Conservation (phyloP, 2,113 vertebrate genomes). For the Anguilla rostrata region DNA sequence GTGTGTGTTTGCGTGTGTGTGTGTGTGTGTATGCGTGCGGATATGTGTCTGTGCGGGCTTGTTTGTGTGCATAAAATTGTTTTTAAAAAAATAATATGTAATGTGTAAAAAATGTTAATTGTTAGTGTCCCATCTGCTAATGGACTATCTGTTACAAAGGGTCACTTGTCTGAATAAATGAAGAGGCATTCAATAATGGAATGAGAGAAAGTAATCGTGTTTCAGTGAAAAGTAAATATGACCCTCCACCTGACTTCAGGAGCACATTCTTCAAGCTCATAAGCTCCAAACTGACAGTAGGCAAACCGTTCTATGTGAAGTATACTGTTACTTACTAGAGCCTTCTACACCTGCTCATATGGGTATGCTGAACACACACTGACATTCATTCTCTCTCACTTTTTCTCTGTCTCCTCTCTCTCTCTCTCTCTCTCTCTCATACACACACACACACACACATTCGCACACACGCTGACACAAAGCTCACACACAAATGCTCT, state of each 20-base stretch:
- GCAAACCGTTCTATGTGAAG: slow-evolving; percentile 35
- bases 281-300: slow-evolving; percentile 40
- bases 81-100: not conserved
- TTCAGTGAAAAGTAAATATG: slow-evolving; percentile 36
- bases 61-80: not conserved
- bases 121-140: not conserved
- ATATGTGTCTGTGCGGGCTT: slow-evolving; percentile 14
- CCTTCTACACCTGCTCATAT: slow-evolving; percentile 40
- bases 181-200: not conserved
- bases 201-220: slow-evolving; percentile 20
- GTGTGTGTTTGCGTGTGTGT: slow-evolving; percentile 19
- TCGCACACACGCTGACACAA: slow-evolving; percentile 2
- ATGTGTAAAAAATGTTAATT: not conserved
- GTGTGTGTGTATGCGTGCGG: slow-evolving; percentile 13
- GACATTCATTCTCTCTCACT: not conserved
- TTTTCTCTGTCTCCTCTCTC: not conserved
- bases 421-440: not conserved
- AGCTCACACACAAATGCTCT: slow-evolving; percentile 8
- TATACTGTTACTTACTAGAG: slow-evolving; percentile 22
- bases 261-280: not conserved
- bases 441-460: slow-evolving; percentile 11
- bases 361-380: not conserved
- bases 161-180: slow-evolving; percentile 30
- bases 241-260: slow-evolving; percentile 24
- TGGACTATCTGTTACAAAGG: slow-evolving; percentile 29